A percentile compares a stretch with the other conserved stretches of the same genome.
These are phyloP conservation scores for Parazoanthus swiftii DNA, from an alignment of 92 coral and sea anemone genomes.

Conservation along the genomic window DNA sequence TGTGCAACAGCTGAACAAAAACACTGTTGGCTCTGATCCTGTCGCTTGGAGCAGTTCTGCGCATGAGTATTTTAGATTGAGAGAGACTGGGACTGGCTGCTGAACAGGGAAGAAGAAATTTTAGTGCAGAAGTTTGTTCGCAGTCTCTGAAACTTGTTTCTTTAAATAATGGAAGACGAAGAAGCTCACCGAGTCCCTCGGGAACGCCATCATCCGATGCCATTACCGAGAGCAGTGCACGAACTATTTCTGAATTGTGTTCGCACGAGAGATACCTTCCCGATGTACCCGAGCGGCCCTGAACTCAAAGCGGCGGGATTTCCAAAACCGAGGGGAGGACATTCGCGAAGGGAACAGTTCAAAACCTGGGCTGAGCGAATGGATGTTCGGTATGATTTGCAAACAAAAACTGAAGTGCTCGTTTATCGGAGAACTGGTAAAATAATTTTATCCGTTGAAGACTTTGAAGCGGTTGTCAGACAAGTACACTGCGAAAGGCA, in stretches of 20 bases:
- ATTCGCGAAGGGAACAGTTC: slow-evolving; percentile 77
- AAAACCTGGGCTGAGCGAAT: slow-evolving; percentile 83
- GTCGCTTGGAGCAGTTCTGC: neutral
- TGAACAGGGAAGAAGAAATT: neutral
- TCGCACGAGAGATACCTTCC: slow-evolving; percentile 62
- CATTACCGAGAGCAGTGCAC: slow-evolving; percentile 62
- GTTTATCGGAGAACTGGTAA: slow-evolving; percentile 83
- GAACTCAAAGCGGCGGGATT: slow-evolving; percentile 85
- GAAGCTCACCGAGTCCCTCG: slow-evolving; percentile 39
- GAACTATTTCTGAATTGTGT: slow-evolving; percentile 61
- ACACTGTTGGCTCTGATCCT: slow-evolving; percentile 6
- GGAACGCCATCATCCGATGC: slow-evolving; percentile 74
- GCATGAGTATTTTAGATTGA: slow-evolving; percentile 12
- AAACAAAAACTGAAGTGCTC: slow-evolving; percentile 62
- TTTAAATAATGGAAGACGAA: slow-evolving; percentile 26
- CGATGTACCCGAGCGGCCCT: slow-evolving; percentile 74
- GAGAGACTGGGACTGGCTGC: slow-evolving; percentile 16
- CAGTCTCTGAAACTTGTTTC: neutral
- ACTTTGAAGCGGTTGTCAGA: slow-evolving; percentile 68
- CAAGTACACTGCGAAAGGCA: slow-evolving; percentile 71
- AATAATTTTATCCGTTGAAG: slow-evolving; percentile 86
- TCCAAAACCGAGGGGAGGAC: slow-evolving; percentile 83
- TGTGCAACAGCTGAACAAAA: slow-evolving; percentile 10
- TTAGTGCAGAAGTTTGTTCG: neutral
- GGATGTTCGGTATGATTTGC: slow-evolving; percentile 63